Evolutionary conservation across 2,888 invertebrate genomes (phyloP).

Genomic region (Patella caerulea): DNA sequence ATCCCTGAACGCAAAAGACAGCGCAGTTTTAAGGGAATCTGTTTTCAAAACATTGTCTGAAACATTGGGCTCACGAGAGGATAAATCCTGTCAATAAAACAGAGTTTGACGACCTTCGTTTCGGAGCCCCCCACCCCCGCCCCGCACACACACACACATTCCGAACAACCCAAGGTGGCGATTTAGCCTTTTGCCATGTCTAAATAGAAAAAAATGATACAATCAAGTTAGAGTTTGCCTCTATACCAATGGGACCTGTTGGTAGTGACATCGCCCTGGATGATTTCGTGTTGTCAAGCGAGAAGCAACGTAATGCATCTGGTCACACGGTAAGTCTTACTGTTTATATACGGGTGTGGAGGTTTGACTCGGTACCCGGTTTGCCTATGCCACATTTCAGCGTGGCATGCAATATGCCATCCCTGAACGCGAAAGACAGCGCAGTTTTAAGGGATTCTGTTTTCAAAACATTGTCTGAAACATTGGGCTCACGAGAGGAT

Average conservation of each 20-base stretch:
- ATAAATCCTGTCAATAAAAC: too few species aligned
- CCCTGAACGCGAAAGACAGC: background rate
- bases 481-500: too few species aligned
- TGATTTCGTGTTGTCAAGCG: background rate
- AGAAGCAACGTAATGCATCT: background rate
- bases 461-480: too few species aligned
- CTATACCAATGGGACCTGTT: background rate
- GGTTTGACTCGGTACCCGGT: too few species aligned
- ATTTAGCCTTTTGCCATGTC: too few species aligned
- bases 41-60: too few species aligned
- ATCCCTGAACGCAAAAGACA: background rate
- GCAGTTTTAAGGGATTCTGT: background rate
- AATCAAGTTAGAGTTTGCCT: background rate
- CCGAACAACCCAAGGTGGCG: too few species aligned
- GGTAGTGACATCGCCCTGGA: slow-evolving; percentile 4
- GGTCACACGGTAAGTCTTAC: background rate
- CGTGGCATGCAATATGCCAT: background rate
- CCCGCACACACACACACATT: too few species aligned
- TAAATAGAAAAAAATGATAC: too few species aligned
- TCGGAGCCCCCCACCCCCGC: too few species aligned
- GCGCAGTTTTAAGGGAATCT: background rate
- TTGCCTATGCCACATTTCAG: background rate
- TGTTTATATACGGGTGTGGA: background rate
- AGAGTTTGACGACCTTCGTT: too few species aligned
- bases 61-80: too few species aligned